phyloP scores from a whole-genome alignment of 92 coral and sea anemone genomes.

The Umimayanthus chanpuru region DNA sequence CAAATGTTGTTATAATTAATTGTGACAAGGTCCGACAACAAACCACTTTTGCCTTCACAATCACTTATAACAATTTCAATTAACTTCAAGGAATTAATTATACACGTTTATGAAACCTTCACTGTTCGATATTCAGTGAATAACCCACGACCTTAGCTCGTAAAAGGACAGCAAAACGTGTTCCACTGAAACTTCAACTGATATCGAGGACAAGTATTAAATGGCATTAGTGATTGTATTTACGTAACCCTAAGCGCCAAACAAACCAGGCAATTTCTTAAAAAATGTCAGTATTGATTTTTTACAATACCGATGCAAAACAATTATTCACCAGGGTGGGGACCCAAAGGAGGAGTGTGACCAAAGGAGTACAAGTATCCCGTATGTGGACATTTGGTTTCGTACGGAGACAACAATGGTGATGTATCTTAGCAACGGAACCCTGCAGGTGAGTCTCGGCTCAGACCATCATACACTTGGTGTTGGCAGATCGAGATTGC shows the following conservation, averaged over 20 bases:
- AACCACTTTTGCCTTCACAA: too few species aligned
- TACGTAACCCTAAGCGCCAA: too few species aligned
- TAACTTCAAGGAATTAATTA: too few species aligned
- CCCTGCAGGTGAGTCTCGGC: conserved; percentile 77
- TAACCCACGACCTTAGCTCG: neutral
- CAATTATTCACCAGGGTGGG: conserved; percentile 70
- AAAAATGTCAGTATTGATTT: neutral
- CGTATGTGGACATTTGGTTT: conserved; percentile 94
- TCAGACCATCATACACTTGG: neutral
- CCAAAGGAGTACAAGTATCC: conserved; percentile 59
- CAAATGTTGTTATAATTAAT: too few species aligned
- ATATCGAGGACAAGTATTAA: too few species aligned
- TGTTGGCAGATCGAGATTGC: too few species aligned
- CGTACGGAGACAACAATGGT: conserved; percentile 98
- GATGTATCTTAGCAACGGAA: conserved; percentile 98
- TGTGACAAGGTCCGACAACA: neutral
- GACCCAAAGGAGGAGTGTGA: conserved; percentile 60
- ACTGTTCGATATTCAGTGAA: too few species aligned
- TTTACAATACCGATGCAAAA: neutral
- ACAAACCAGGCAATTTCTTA: neutral
- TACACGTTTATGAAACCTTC: too few species aligned
- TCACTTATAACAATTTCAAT: too few species aligned
- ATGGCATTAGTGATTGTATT: too few species aligned
- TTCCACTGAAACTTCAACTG: too few species aligned
- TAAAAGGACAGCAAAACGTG: too few species aligned